These are phyloP conservation scores for Urocitellus parryii DNA, from an alignment of 2,113 vertebrate species.

Conservation along the genomic window DNA sequence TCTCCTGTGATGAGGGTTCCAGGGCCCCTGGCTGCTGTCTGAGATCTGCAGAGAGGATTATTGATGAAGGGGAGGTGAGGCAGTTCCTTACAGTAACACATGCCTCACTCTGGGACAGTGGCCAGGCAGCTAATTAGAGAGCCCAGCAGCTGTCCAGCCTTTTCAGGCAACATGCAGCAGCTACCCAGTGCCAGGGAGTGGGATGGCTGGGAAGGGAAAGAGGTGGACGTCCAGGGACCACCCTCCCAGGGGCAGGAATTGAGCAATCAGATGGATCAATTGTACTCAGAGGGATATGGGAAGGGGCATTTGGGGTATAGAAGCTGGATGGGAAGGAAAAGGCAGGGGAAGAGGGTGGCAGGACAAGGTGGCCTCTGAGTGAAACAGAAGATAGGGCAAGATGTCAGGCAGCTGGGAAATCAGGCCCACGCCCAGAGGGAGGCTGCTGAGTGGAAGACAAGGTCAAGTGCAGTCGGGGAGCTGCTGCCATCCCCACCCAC, in stretches of 20 bases:
- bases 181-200: neutral
- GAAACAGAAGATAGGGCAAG: neutral
- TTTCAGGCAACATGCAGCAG: slow-evolving; percentile 59
- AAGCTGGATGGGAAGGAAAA: neutral
- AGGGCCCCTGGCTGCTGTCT: slow-evolving; percentile 3
- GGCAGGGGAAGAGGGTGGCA: neutral
- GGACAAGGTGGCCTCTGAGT: neutral
- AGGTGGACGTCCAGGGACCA: neutral
- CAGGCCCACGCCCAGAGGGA: neutral
- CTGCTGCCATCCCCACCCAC: neutral
- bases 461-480: neutral
- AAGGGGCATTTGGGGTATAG: neutral
- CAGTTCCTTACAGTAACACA: slow-evolving; percentile 70
- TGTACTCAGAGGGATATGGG: neutral
- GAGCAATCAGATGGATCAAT: neutral
- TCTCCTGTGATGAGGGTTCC: slow-evolving; percentile 6
- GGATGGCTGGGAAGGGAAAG: neutral
- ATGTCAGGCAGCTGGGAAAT: neutral
- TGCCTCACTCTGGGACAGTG: slow-evolving; percentile 46
- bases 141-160: slow-evolving; percentile 79
- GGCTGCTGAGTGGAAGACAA: neutral
- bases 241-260: neutral
- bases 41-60: slow-evolving; percentile 56
- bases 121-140: slow-evolving; percentile 80
- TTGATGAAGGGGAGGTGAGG: slow-evolving; percentile 51